Conservation (phyloP, 2,797 vertebrate genomes). For the Lemur catta region DNA sequence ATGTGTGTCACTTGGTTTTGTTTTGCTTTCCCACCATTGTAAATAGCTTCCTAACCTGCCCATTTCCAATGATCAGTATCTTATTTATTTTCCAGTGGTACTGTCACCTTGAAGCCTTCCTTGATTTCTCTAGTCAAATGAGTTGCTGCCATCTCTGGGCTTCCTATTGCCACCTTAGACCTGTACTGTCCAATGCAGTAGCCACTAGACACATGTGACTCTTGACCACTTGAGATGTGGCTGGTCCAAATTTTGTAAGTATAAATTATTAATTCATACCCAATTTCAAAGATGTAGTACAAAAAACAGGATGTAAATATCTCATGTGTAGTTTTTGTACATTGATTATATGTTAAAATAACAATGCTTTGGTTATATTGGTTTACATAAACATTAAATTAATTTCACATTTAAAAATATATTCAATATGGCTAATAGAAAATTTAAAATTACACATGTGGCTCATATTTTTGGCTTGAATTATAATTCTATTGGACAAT, state of each 20-base stretch:
- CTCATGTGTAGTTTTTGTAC: constrained; percentile 30
- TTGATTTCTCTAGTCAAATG: background rate
- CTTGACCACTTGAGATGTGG: background rate
- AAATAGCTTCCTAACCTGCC: background rate
- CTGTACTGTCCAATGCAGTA: background rate
- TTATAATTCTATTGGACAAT: background rate
- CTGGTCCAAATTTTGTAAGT: background rate
- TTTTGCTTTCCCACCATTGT: background rate
- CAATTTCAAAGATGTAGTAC: background rate
- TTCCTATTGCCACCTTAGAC: background rate
- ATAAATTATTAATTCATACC: background rate
- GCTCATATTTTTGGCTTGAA: background rate
- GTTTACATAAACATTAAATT: background rate
- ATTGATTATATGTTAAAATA: constrained; percentile 28
- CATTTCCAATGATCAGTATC: background rate
- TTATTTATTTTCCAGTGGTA: background rate
- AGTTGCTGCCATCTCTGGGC: background rate
- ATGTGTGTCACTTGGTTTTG: background rate
- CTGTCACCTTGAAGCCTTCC: background rate
- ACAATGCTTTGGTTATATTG: constrained; percentile 11
- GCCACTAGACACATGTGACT: background rate
- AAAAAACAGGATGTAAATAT: background rate
- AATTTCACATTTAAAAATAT: constrained; percentile 14
- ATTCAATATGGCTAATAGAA: constrained; percentile 1
- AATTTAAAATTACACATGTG: constrained; percentile 11